Evolutionary conservation across 2,797 vertebrate species (phyloP), one percentile per base, ranked within the genome.

Genomic region (Podargus strigoides): DNA sequence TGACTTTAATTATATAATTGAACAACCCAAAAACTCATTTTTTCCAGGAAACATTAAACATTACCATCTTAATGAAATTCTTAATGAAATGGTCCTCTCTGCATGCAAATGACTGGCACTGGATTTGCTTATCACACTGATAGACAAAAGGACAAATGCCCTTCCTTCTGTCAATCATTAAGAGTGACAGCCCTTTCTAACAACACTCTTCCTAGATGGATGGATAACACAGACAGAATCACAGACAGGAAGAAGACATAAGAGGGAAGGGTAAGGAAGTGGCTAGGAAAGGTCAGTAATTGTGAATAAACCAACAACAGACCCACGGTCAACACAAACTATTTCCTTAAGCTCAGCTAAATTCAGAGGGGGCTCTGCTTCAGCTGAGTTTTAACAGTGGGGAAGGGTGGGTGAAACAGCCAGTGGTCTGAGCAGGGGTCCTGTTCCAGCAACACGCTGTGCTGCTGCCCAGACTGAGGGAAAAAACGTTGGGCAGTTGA

Each of bases 61-160:
- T 98, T 98, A 98, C 97, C 97, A 98, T 98, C 98, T 98, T 98
- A 98, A 98, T 98, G 98, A 98, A 98, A 98, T 98, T 98, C 97
- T 98, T 98, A 98, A 98, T 98, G 98, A 98, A 98, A 97, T 63
- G 62, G 56, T 98, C 95, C 97, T 95, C 97, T 96, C 74, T 97
- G 98, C 97, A 98, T 98, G 98, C 97, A 98, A 98, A 98, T 98
- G 97, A 98, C 97, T 92, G 30, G 84, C 72, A 81, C 92, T 84
- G 62, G 93, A 97, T 95, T 95, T 93, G 93, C 97, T 98, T 97
- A 97, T 97, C 96, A 79, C 92, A 19, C 62, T 89, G 94, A 91
- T 70, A 97, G 73, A 87, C 92, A 72, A 93, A 87, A 95, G 94
- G 97, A 96, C 96, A 94, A 96, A 86, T 56, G 93, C 46, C 93